These are phyloP conservation scores for Peromyscus californicus DNA, from an alignment of 2,113 vertebrate species.

Conservation along the genomic window DNA sequence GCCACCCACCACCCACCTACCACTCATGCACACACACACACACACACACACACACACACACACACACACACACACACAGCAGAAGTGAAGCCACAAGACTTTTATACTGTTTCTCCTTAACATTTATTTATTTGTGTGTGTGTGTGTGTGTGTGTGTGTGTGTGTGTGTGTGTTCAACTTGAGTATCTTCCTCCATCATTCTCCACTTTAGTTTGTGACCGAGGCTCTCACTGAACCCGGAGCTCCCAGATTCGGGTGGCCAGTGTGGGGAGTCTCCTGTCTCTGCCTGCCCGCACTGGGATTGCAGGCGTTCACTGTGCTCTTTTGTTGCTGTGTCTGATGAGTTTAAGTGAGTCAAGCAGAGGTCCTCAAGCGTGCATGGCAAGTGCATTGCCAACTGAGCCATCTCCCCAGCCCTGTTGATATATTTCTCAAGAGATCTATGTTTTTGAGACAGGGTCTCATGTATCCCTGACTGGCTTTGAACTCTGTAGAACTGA, in stretches of 20 bases:
- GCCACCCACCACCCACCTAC: background rate
- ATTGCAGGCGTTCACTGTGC: background rate
- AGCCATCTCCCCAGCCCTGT: too few relatives aligned
- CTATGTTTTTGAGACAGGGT: background rate
- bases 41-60: too few relatives aligned
- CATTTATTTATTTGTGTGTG: background rate
- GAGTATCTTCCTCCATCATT: background rate
- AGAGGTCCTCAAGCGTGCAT: background rate
- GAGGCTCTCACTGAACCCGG: background rate
- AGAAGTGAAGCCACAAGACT: background rate
- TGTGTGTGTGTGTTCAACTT: background rate
- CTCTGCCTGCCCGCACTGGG: background rate
- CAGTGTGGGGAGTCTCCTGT: background rate
- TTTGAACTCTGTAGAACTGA: background rate
- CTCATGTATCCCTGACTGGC: background rate
- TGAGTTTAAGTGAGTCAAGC: background rate
- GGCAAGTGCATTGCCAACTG: too few relatives aligned
- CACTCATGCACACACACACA: background rate
- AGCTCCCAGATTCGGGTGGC: background rate
- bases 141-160: background rate
- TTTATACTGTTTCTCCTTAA: conserved; percentile 19
- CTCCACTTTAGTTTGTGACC: background rate
- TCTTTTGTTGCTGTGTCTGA: background rate
- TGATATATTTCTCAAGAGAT: background rate
- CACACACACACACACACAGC: background rate